Evolutionary conservation across 2,113 vertebrate species (phyloP).

Genomic region (Neofelis nebulosa): DNA sequence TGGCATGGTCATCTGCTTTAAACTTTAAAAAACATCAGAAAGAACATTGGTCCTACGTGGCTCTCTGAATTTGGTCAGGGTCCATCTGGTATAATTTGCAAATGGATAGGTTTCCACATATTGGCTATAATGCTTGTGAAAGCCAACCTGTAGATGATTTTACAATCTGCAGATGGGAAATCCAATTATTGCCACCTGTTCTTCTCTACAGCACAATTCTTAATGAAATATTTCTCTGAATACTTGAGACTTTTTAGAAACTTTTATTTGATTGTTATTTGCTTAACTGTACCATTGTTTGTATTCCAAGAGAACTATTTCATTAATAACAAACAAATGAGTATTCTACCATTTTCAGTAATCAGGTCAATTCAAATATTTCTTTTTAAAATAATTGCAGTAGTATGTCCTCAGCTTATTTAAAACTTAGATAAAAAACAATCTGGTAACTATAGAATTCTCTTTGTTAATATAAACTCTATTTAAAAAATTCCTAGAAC

Average conservation of each 20-base stretch:
- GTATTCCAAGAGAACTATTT: constrained; percentile 28
- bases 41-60: constrained; percentile 61
- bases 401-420: background rate
- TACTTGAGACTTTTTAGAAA: background rate
- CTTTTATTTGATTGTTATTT: constrained; percentile 16
- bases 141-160: constrained; percentile 66
- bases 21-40: constrained; percentile 55
- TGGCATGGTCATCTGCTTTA: constrained; percentile 60
- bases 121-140: constrained; percentile 52
- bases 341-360: background rate
- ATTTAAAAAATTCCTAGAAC: background rate
- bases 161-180: constrained; percentile 71
- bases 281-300: constrained; percentile 4
- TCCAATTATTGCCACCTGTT: constrained; percentile 67
- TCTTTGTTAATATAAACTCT: background rate
- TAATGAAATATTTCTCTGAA: constrained; percentile 56
- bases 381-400: constrained; percentile 14
- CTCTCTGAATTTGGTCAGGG: constrained; percentile 61
- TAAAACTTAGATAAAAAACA: constrained; percentile 5
- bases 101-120: constrained; percentile 54
- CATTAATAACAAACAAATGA: background rate
- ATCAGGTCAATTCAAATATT: constrained; percentile 35
- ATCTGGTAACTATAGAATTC: background rate
- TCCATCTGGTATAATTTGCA: constrained; percentile 67
- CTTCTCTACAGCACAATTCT: constrained; percentile 37